Base-by-base conservation (phyloP, 2,797 vertebrate species). In the Hoplostethus atlanticus region DNA sequence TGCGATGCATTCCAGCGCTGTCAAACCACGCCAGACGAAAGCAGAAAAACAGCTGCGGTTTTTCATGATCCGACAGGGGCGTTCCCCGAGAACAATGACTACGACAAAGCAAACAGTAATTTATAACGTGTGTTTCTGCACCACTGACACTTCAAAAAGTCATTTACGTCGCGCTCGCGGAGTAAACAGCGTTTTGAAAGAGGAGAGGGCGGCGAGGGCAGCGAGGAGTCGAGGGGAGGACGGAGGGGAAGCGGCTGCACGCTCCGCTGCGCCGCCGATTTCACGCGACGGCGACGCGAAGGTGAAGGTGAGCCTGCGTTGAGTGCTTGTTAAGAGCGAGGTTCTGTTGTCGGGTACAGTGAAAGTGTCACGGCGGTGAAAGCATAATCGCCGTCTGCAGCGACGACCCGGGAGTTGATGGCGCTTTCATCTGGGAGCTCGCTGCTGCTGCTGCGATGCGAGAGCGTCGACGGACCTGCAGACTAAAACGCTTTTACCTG, bases 41-140 rank as follows among this genome's bases (percentile, higher is more conserved):
- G 30, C 47, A 17, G 46, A 36, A 28, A 54, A 67, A 64, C 10
- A 1, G n/a, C 64, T 57, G 73, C 0, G 61, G 76, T 77, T 77
- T 68, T 8, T 46, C 0, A 0, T 81, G 68, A 77, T 77, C 69
- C 47, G 70, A 80, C 61, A 16, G 2, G 11, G 25, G 3, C 13
- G 16, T 71, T 76, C 15, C 46, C 28, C 11, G 21, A 66, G 31
- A 68, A 77, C 77, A 77, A 76, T 65, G 53, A 71, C 28, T 15
- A 54, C 25, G 54, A 70, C 64, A 68, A 78, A 54, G 68, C 52
- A 67, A 48, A 66, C 66, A 57, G 21, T 64, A 36, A 71, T 60
- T 52, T 71, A 38, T 42, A 48, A 58, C 42, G 38, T 59, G 46
- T 64, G 50, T 74, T 57, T 30, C 44, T 65, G 73, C 57, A 66